Conservation (phyloP, 2,797 vertebrate genomes). For the Nyctalus aviator region DNA sequence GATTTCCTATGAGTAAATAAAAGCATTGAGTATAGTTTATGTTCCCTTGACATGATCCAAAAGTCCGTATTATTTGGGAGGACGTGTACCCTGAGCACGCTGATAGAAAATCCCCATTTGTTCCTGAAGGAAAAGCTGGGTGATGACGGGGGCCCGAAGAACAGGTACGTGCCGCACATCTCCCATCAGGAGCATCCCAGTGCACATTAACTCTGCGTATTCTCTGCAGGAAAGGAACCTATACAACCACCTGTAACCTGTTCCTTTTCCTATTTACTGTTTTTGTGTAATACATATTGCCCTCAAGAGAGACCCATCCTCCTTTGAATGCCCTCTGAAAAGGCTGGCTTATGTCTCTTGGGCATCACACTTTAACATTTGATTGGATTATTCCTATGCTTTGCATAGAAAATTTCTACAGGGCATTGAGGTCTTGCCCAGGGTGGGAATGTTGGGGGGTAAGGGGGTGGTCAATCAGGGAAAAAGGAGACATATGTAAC, state of each 20-base stretch:
- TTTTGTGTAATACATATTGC: background rate
- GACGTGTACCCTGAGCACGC: background rate
- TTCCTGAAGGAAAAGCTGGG: background rate
- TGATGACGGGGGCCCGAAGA: background rate
- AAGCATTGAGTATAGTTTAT: background rate
- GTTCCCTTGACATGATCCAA: background rate
- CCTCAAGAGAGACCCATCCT: background rate
- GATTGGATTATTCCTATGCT: background rate
- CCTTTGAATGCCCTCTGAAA: background rate
- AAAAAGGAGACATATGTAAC: too few relatives aligned
- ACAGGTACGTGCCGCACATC: accelerated
- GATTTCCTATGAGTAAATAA: background rate
- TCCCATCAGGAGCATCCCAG: background rate
- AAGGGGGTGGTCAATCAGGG: too few relatives aligned
- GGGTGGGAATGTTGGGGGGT: too few relatives aligned
- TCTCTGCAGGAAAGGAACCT: background rate
- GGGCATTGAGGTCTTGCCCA: too few relatives aligned
- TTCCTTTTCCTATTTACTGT: background rate
- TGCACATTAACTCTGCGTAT: background rate
- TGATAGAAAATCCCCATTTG: background rate
- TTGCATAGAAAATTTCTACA: background rate
- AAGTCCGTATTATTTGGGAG: background rate
- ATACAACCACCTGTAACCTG: background rate
- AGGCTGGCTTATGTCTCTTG: background rate
- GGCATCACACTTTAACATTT: background rate